These are phyloP conservation scores for Potamarius usumacintae DNA, from an alignment of 2,113 vertebrate species.

Conservation along the genomic window DNA sequence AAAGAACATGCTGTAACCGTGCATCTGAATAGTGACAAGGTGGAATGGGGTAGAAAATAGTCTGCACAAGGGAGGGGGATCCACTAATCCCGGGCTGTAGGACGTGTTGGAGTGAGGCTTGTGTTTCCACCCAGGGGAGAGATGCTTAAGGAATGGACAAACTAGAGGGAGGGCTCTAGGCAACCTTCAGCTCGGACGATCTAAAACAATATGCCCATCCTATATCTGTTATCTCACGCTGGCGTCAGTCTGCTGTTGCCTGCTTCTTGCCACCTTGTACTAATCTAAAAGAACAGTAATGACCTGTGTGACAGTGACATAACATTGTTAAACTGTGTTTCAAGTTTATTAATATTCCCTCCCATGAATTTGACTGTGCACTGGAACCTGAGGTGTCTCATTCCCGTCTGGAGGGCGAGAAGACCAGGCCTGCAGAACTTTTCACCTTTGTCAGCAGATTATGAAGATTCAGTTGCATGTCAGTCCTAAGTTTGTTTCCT, in stretches of 20 bases:
- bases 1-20: slow-evolving; percentile 42
- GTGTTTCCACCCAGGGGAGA: slow-evolving; percentile 43
- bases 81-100: slow-evolving; percentile 39
- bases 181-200: slow-evolving; percentile 43
- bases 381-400: slow-evolving; percentile 45
- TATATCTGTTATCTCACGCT: slow-evolving; percentile 50
- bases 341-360: slow-evolving; percentile 50
- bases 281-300: slow-evolving; percentile 45
- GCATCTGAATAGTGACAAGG: slow-evolving; percentile 47
- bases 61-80: slow-evolving; percentile 45
- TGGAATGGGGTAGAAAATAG: slow-evolving; percentile 52
- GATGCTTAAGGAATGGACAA: slow-evolving; percentile 53
- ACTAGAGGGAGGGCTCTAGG: slow-evolving; percentile 33
- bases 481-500: slow-evolving; percentile 74
- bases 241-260: slow-evolving; percentile 46
- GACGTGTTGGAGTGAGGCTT: slow-evolving; percentile 37
- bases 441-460: slow-evolving; percentile 70
- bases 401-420: slow-evolving; percentile 59
- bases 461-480: slow-evolving; percentile 75
- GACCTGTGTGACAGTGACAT: slow-evolving; percentile 57
- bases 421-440: slow-evolving; percentile 74
- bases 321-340: slow-evolving; percentile 47
- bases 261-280: slow-evolving; percentile 40
- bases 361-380: slow-evolving; percentile 30
- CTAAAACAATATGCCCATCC: slow-evolving; percentile 44